phyloP scores from a whole-genome alignment of 1,140 invertebrate genomes.

The Heliconius hewitsoni region DNA sequence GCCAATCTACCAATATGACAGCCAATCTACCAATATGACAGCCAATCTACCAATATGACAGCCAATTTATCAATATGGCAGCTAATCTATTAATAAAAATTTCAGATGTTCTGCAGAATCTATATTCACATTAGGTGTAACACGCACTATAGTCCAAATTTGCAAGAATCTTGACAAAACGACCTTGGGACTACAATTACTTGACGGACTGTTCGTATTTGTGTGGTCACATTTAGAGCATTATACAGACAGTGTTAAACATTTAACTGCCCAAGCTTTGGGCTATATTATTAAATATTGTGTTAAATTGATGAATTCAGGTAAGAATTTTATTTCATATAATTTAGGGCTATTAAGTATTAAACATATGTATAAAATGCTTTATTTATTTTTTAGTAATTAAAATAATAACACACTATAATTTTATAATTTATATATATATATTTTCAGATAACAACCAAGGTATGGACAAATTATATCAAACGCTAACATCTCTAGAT shows the following conservation, averaged over 20 bases:
- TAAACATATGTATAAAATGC: too few relatives aligned
- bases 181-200: constrained; percentile 35
- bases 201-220: constrained; percentile 58
- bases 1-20: too few relatives aligned
- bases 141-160: constrained; percentile 59
- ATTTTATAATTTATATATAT: too few relatives aligned
- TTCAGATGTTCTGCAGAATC: constrained; percentile 68
- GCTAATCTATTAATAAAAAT: constrained; percentile 17
- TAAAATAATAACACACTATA: too few relatives aligned
- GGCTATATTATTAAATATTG: constrained; percentile 69
- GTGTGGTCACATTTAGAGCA: constrained; percentile 80
- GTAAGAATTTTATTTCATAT: constrained; percentile 39
- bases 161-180: constrained; percentile 52
- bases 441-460: constrained; percentile 47
- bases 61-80: not conserved
- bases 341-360: too few relatives aligned
- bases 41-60: not conserved
- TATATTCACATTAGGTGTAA: constrained; percentile 60
- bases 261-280: constrained; percentile 75
- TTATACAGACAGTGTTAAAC: constrained; percentile 82
- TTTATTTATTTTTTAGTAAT: too few relatives aligned
- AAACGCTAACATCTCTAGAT: constrained; percentile 44
- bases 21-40: not conserved
- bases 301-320: constrained; percentile 48
- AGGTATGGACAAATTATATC: constrained; percentile 46